These are phyloP conservation scores for Nothocercus julius DNA, from an alignment of 2,113 vertebrate species.

Conservation along the genomic window DNA sequence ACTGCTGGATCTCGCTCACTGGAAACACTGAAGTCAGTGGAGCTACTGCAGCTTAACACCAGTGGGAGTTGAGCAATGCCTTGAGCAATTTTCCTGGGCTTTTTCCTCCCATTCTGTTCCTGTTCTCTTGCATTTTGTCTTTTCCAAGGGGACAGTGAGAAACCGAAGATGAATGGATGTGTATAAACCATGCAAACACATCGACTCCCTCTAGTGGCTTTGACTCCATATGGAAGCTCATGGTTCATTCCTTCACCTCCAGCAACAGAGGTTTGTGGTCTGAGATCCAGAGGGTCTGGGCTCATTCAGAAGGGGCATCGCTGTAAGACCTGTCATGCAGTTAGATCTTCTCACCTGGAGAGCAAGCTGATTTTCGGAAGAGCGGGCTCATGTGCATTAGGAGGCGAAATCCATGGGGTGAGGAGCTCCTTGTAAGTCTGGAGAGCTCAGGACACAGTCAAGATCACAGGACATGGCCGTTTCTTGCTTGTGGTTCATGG, in stretches of 20 bases:
- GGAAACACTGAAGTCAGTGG: constrained; percentile 24
- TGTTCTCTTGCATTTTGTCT: not conserved
- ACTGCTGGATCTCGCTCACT: not conserved
- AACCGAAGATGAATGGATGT: constrained; percentile 22
- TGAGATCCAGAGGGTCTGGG: not conserved
- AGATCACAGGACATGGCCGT: fast-evolving
- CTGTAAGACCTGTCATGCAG: not conserved
- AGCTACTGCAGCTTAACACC: not conserved
- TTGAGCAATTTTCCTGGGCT: not conserved
- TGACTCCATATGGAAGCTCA: constrained; percentile 1
- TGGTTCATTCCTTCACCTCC: not conserved
- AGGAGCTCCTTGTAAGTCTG: not conserved
- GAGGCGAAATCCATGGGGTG: not conserved
- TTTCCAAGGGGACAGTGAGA: not conserved
- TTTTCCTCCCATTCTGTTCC: not conserved
- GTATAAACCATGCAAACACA: constrained; percentile 31
- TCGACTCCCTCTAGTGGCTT: constrained; percentile 68
- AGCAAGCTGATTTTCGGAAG: not conserved
- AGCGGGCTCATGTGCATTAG: not conserved
- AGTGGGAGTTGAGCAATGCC: not conserved
- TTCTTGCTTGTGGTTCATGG: not conserved
- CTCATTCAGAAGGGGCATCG: not conserved
- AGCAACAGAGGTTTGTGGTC: not conserved
- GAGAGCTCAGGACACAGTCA: fast-evolving
- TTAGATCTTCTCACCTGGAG: not conserved